Evolutionary conservation across 2,113 vertebrate species (phyloP).

Genomic region (Noturus placidus): DNA sequence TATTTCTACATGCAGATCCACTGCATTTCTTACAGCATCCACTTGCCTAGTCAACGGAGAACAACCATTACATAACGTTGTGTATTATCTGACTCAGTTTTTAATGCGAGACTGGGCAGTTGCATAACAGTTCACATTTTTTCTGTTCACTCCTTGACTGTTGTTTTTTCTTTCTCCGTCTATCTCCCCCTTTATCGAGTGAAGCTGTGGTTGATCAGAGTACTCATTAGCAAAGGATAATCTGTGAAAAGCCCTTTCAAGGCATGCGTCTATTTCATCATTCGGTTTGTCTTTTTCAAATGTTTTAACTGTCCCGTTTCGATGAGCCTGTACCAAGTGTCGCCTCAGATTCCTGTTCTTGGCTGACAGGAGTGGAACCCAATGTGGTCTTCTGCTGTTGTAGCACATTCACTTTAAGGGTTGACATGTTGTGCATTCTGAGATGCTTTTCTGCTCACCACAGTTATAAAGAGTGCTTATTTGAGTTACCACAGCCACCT

Average conservation of each 20-base stretch:
- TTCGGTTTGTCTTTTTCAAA: not conserved
- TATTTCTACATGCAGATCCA: constrained; percentile 21
- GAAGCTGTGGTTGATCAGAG: not conserved
- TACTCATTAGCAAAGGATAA: not conserved
- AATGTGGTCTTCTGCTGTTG: not conserved
- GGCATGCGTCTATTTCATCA: not conserved
- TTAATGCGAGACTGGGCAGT: constrained; percentile 18
- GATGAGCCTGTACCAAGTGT: not conserved
- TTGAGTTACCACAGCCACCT: not conserved
- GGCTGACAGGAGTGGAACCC: not conserved
- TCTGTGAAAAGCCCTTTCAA: not conserved
- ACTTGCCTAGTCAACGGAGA: constrained; percentile 8
- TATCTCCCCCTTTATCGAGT: not conserved
- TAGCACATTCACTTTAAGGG: not conserved
- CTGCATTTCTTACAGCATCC: constrained; percentile 8
- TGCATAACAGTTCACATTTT: constrained; percentile 45
- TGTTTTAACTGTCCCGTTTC: no score
- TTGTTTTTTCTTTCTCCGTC: not conserved
- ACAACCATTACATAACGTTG: constrained; percentile 46
- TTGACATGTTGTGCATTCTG: not conserved
- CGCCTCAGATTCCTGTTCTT: not conserved
- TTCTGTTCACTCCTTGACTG: not conserved
- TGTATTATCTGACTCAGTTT: constrained; percentile 31
- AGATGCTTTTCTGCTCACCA: not conserved
- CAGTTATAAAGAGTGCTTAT: not conserved